Percentiles rank a stretch among this genome's conserved stretches.
Conservation (phyloP, 2,888 invertebrate genomes). For the Agrypnus murinus region DNA sequence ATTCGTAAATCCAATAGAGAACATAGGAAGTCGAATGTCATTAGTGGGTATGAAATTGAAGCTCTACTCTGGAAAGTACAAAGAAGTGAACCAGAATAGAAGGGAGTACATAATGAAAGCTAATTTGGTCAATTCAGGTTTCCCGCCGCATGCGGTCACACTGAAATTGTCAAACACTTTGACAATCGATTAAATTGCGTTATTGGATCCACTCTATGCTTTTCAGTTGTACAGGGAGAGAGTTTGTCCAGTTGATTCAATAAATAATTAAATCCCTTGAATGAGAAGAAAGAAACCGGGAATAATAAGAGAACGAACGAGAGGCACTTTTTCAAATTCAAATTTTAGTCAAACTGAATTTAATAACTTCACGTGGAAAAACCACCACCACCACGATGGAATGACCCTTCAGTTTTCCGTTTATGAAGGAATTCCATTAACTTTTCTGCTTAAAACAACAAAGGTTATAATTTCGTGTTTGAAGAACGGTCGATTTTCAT, state of each 20-base stretch:
- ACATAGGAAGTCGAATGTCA: slow-evolving; percentile 19
- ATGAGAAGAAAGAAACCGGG: neutral
- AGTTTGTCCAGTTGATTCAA: slow-evolving; percentile 17
- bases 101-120: slow-evolving; percentile 15
- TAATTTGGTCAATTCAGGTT: slow-evolving; percentile 32
- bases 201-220: slow-evolving; percentile 22
- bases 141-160: slow-evolving; percentile 27
- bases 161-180: slow-evolving; percentile 28
- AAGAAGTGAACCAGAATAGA: slow-evolving; percentile 26
- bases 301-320: too few species aligned
- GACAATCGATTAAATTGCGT: slow-evolving; percentile 35
- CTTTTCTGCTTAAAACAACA: slow-evolving; percentile 24
- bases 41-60: slow-evolving; percentile 21
- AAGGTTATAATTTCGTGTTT: slow-evolving; percentile 3
- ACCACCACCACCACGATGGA: slow-evolving; percentile 1
- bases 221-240: too few species aligned
- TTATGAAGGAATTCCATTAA: slow-evolving; percentile 28
- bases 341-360: slow-evolving; percentile 30
- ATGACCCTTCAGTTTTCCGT: slow-evolving; percentile 25
- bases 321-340: slow-evolving; percentile 22
- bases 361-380: slow-evolving; percentile 11
- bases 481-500: slow-evolving; percentile 5
- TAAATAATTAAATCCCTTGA: slow-evolving; percentile 9
- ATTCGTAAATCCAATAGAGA: slow-evolving; percentile 16
- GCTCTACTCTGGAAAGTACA: slow-evolving; percentile 18